These are phyloP conservation scores for Guaruba guarouba DNA, from an alignment of 2,113 vertebrate species.

Conservation along the genomic window DNA sequence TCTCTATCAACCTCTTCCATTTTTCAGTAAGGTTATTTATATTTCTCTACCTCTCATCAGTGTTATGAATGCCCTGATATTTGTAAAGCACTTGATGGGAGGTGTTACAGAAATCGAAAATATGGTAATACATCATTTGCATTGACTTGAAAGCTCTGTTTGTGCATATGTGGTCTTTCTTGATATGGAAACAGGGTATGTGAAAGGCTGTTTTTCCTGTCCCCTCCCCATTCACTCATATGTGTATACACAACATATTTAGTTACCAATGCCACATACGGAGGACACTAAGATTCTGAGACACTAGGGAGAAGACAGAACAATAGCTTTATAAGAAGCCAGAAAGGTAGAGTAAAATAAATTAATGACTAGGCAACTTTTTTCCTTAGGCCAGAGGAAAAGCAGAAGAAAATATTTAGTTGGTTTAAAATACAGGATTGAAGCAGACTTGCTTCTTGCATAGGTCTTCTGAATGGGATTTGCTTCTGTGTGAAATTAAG, in stretches of 20 bases:
- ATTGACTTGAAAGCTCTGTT: background rate
- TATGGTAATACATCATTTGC: background rate
- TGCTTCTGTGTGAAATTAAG: slow-evolving; percentile 61
- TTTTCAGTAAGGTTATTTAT: slow-evolving; percentile 5
- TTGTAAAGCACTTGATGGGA: slow-evolving; percentile 18
- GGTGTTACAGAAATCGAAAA: slow-evolving; percentile 2
- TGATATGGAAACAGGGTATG: background rate
- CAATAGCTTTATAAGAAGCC: background rate
- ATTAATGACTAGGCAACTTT: background rate
- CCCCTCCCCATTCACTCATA: background rate
- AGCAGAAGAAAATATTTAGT: slow-evolving; percentile 24
- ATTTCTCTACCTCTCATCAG: background rate
- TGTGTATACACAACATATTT: background rate
- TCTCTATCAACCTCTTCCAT: background rate
- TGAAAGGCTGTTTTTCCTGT: background rate
- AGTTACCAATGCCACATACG: background rate
- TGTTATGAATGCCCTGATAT: slow-evolving; percentile 33
- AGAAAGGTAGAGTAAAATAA: background rate
- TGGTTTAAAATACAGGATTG: slow-evolving; percentile 22
- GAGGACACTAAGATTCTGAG: background rate
- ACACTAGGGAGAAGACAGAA: background rate
- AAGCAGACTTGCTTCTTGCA: slow-evolving; percentile 13
- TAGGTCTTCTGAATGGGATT: slow-evolving; percentile 55
- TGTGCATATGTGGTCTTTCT: background rate
- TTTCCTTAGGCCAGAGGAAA: background rate